These are phyloP conservation scores for Caenorhabditis briggsae DNA, from an alignment of 1,140 invertebrate genomes.

Conservation along the genomic window DNA sequence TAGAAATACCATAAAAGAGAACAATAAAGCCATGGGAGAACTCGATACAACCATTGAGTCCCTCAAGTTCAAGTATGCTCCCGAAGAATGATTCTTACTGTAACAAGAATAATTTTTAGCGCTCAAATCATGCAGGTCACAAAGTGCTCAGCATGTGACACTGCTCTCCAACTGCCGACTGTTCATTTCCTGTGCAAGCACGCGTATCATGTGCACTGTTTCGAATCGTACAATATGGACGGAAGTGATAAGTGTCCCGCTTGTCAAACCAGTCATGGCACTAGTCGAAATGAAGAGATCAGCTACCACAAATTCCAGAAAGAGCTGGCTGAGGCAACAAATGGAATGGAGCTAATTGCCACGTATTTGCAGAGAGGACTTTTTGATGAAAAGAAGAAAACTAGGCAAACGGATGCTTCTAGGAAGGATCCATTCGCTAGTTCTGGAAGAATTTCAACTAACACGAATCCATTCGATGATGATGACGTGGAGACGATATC, in stretches of 20 bases:
- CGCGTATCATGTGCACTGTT: slow-evolving; percentile 66
- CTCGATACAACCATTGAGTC: slow-evolving; percentile 59
- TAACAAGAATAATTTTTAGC: slow-evolving; percentile 56
- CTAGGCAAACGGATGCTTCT: not conserved
- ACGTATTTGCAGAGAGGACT: slow-evolving; percentile 42
- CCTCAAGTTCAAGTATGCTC: slow-evolving; percentile 30
- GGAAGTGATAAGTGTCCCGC: slow-evolving; percentile 64
- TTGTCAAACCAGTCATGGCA: slow-evolving; percentile 36
- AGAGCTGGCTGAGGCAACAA: not conserved
- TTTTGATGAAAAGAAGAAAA: slow-evolving; percentile 44
- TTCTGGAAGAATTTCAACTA: not conserved
- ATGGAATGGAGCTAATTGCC: slow-evolving; percentile 54
- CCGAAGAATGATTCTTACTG: too few species aligned
- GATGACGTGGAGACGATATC: slow-evolving; percentile 12
- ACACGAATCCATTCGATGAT: slow-evolving; percentile 4
- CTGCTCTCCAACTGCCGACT: slow-evolving; percentile 62
- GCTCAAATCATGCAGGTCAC: slow-evolving; percentile 67
- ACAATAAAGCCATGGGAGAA: slow-evolving; percentile 67
- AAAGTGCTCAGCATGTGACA: slow-evolving; percentile 67
- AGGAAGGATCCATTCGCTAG: not conserved
- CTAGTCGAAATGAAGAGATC: not conserved
- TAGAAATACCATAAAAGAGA: slow-evolving; percentile 53
- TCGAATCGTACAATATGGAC: slow-evolving; percentile 65
- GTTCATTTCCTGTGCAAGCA: slow-evolving; percentile 70
- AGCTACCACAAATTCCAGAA: slow-evolving; percentile 48